These are phyloP conservation scores for Sitodiplosis mosellana DNA, from an alignment of 1,140 invertebrate species.

Conservation along the genomic window DNA sequence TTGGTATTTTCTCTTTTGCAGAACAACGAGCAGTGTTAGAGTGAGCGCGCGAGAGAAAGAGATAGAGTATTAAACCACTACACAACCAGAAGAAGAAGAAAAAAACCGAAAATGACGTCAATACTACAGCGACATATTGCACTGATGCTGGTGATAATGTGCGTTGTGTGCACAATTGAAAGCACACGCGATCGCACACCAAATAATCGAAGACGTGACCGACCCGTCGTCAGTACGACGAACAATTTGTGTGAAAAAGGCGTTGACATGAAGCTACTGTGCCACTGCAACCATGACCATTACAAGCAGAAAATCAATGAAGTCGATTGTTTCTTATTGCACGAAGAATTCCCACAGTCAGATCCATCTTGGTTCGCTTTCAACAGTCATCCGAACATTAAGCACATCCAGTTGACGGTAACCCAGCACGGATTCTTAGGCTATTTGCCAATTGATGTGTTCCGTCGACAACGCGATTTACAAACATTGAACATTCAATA, in stretches of 20 bases:
- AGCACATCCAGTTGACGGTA: constrained; percentile 47
- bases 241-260: constrained; percentile 20
- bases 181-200: not conserved
- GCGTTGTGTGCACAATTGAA: constrained; percentile 3
- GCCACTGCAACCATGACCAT: constrained; percentile 23
- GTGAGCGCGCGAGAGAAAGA: too few species aligned
- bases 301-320: constrained; percentile 18
- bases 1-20: too few species aligned
- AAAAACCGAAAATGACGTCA: constrained; percentile 1
- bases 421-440: constrained; percentile 40
- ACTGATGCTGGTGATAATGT: constrained; percentile 1
- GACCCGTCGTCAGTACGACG: not conserved
- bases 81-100: too few species aligned
- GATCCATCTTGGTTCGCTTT: constrained; percentile 52
- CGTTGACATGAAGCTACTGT: constrained; percentile 22
- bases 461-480: constrained; percentile 42
- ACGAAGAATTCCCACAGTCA: constrained; percentile 34
- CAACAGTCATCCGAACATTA: constrained; percentile 43
- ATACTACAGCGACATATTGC: constrained; percentile 1
- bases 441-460: constrained; percentile 45
- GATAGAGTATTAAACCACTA: too few species aligned
- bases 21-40: too few species aligned
- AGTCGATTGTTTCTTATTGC: constrained; percentile 33
- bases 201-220: constrained; percentile 1
- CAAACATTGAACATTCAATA: constrained; percentile 46